Evolutionary conservation across 2,888 invertebrate genomes (phyloP).

Genomic region (Alcis repandata): DNA sequence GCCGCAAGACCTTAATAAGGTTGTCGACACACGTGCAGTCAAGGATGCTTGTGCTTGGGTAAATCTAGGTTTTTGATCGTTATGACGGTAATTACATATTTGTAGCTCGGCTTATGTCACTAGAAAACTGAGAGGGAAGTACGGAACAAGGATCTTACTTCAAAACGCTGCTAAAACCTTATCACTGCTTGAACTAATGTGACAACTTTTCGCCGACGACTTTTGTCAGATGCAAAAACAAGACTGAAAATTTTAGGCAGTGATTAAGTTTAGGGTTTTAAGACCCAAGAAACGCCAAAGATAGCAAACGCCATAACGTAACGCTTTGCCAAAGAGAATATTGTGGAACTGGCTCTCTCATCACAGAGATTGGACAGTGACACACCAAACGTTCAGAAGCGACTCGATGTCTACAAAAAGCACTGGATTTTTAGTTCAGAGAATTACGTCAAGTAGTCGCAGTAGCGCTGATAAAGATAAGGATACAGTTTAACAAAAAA

Average conservation of each 20-base stretch:
- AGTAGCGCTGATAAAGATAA: not conserved
- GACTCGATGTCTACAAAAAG: too few species aligned
- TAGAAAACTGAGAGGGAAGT: not conserved
- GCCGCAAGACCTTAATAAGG: constrained; percentile 24
- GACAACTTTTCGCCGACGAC: too few species aligned
- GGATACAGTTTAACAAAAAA: constrained; percentile 33
- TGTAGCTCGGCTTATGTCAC: not conserved
- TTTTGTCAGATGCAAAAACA: too few species aligned
- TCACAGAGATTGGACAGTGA: not conserved
- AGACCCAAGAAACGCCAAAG: too few species aligned
- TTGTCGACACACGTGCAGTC: constrained; percentile 20
- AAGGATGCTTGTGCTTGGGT: constrained; percentile 12
- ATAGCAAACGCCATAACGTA: too few species aligned
- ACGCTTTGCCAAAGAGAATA: too few species aligned
- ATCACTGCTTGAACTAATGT: too few species aligned
- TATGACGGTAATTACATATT: not conserved
- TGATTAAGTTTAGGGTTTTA: too few species aligned
- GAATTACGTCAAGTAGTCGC: not conserved
- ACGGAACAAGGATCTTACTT: too few species aligned
- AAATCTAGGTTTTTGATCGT: constrained; percentile 1
- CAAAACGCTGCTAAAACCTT: too few species aligned
- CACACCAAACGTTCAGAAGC: too few species aligned
- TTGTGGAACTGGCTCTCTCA: not conserved
- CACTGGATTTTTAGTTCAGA: not conserved
- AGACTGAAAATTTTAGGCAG: too few species aligned